These are phyloP conservation scores for Paradoxurus hermaphroditus DNA, from an alignment of 2,113 vertebrate genomes.

Conservation along the genomic window DNA sequence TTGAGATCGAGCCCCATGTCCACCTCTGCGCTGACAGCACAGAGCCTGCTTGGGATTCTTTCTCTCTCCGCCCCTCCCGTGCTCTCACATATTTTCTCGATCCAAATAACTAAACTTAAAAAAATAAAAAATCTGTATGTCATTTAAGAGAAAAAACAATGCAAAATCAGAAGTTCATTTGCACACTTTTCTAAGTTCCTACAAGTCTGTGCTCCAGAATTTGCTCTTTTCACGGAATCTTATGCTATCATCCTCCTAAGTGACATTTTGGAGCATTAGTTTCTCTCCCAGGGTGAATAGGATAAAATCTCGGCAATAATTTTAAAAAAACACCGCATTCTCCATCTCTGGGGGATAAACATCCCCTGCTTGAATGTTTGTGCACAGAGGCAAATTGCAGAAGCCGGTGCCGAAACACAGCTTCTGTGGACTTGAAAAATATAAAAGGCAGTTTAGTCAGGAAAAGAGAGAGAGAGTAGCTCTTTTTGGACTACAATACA, in stretches of 20 bases:
- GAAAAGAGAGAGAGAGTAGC: neutral
- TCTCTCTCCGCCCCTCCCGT: too few relatives aligned
- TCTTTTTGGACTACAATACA: conserved; percentile 44
- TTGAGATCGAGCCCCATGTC: too few relatives aligned
- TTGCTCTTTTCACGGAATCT: neutral
- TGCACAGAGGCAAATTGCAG: neutral
- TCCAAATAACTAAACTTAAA: too few relatives aligned
- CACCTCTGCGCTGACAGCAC: too few relatives aligned
- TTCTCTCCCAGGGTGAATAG: conserved; percentile 2
- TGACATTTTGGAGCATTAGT: neutral
- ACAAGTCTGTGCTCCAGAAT: neutral
- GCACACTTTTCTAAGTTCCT: neutral
- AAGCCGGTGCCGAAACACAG: neutral
- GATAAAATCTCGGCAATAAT: conserved; percentile 16
- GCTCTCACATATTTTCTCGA: too few relatives aligned
- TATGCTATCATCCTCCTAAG: neutral
- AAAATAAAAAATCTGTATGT: neutral
- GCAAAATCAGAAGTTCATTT: neutral
- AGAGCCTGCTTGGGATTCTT: too few relatives aligned
- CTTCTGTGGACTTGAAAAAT: conserved; percentile 32
- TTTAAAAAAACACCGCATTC: neutral
- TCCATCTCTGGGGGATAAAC: neutral
- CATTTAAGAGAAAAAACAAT: neutral
- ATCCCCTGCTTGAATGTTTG: neutral
- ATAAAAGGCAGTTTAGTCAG: conserved; percentile 30